A percentile compares a stretch with the other conserved stretches of the same genome.
phyloP scores from a whole-genome alignment of 2,888 invertebrate genomes.

The Byasa hedistus region DNA sequence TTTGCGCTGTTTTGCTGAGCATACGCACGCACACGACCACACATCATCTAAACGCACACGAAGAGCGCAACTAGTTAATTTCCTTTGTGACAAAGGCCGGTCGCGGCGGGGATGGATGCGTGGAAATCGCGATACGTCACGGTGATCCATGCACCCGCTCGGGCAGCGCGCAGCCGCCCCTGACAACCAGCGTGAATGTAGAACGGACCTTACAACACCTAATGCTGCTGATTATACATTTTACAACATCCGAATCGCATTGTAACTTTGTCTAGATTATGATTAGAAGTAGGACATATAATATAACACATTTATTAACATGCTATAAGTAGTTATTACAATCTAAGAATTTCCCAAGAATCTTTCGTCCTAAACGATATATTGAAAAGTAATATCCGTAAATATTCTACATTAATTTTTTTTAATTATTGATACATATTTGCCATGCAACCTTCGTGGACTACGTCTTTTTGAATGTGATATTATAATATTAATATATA shows the following conservation, averaged over 20 bases:
- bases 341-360: too few relatives aligned
- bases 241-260: background rate
- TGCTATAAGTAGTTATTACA: too few relatives aligned
- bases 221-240: background rate
- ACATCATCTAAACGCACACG: conserved; percentile 44
- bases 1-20: conserved; percentile 42
- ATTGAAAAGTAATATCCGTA: too few relatives aligned
- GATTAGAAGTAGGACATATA: background rate
- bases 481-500: too few relatives aligned
- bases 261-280: background rate
- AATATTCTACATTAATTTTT: too few relatives aligned
- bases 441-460: too few relatives aligned
- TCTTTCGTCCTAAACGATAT: too few relatives aligned
- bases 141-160: conserved; percentile 66
- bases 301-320: too few relatives aligned
- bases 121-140: conserved; percentile 79
- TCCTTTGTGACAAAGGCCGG: conserved; percentile 79
- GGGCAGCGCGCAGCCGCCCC: conserved; percentile 42
- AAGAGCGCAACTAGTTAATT: conserved; percentile 76
- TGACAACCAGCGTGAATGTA: conserved; percentile 32
- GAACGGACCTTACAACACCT: conserved; percentile 22
- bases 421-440: too few relatives aligned
- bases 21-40: conserved; percentile 53
- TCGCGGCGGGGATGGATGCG: conserved; percentile 76
- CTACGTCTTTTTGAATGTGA: too few relatives aligned